Conservation (phyloP, 2,888 invertebrate genomes). For the Caenorhabditis auriculariae region DNA sequence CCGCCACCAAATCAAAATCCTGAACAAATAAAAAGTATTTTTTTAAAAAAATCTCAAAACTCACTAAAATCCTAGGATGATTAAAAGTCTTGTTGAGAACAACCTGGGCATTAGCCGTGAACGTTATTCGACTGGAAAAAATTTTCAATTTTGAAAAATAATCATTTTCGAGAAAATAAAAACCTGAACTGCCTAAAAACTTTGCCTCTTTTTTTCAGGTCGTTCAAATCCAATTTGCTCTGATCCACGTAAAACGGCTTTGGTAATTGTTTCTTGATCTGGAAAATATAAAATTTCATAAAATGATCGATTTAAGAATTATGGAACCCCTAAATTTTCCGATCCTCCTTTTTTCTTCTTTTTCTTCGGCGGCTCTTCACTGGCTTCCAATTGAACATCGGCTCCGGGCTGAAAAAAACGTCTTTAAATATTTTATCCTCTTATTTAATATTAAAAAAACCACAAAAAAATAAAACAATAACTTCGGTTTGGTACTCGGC, state of each 20-base stretch:
- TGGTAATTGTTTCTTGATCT: conserved; percentile 44
- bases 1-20: conserved; percentile 57
- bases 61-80: conserved; percentile 25
- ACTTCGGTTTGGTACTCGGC: conserved; percentile 26
- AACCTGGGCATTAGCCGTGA: conserved; percentile 36
- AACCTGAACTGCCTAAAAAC: conserved; percentile 60
- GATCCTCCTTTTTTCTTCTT: conserved; percentile 45
- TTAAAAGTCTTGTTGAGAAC: conserved; percentile 36
- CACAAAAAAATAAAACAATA: background rate
- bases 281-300: too few species aligned
- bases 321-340: conserved; percentile 4
- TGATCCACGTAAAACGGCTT: conserved; percentile 59
- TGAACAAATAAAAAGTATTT: conserved; percentile 3
- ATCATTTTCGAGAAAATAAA: background rate
- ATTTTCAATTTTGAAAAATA: background rate
- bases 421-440: background rate
- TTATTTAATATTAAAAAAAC: background rate
- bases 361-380: conserved; percentile 47
- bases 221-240: conserved; percentile 39
- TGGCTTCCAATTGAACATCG: too few species aligned
- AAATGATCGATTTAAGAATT: conserved; percentile 6
- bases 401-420: too few species aligned
- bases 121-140: conserved; percentile 29
- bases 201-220: conserved; percentile 46
- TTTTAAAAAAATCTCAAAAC: conserved; percentile 1